Conservation (phyloP, 2,797 vertebrate genomes). For the Coendou prehensilis region DNA sequence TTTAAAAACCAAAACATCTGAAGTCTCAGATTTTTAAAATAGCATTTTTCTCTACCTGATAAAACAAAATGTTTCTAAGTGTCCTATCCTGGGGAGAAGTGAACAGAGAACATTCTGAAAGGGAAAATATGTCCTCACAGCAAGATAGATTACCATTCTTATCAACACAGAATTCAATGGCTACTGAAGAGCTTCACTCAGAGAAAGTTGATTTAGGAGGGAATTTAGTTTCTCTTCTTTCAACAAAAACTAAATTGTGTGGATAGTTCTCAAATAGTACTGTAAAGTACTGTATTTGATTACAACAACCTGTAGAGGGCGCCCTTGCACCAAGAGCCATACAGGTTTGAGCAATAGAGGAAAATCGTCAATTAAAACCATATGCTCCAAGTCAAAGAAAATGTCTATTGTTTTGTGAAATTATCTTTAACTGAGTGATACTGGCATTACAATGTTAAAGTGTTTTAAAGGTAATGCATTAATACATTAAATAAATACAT, state of each 20-base stretch:
- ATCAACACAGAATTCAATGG: not conserved
- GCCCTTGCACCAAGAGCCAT: slow-evolving; percentile 79
- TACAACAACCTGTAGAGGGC: slow-evolving; percentile 86
- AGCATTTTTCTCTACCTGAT: slow-evolving; percentile 23
- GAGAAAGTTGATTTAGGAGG: not conserved
- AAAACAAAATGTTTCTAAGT: slow-evolving; percentile 45
- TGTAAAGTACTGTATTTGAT: slow-evolving; percentile 29
- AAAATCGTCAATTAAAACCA: slow-evolving; percentile 62
- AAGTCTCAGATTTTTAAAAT: slow-evolving; percentile 30
- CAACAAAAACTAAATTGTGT: not conserved
- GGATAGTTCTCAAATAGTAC: not conserved
- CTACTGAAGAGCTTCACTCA: not conserved
- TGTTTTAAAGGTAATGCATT: not conserved
- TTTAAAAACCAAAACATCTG: not conserved
- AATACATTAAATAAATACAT: slow-evolving; percentile 30
- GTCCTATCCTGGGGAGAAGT: slow-evolving; percentile 12
- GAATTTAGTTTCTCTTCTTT: slow-evolving; percentile 2
- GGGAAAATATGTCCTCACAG: not conserved
- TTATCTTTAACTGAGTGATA: slow-evolving; percentile 35
- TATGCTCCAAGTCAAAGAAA: slow-evolving; percentile 30
- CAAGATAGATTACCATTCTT: not conserved
- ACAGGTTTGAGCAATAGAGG: not conserved
- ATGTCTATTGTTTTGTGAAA: slow-evolving; percentile 52
- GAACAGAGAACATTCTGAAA: slow-evolving; percentile 35
- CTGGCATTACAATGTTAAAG: not conserved